These are phyloP conservation scores for Phenganax subtilis DNA, from an alignment of 92 coral and sea anemone genomes.

Conservation along the genomic window DNA sequence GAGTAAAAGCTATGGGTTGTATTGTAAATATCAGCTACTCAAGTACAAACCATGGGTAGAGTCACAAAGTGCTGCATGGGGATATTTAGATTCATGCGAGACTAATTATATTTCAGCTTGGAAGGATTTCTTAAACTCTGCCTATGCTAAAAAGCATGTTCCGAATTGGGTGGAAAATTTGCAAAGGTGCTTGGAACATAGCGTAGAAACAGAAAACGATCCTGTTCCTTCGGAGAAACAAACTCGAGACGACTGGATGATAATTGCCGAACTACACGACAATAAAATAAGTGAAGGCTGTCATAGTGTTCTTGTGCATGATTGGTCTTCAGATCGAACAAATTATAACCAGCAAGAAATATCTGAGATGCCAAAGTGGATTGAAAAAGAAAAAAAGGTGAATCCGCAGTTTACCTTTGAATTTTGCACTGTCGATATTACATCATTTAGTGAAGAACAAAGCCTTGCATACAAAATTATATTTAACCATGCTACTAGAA, in stretches of 20 bases:
- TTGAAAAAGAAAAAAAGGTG: slow-evolving; percentile 40
- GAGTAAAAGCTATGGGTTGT: not conserved
- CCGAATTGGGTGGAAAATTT: slow-evolving; percentile 12
- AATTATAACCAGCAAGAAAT: slow-evolving; percentile 34
- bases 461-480: slow-evolving; percentile 50
- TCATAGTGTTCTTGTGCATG: not conserved
- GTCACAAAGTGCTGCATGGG: slow-evolving; percentile 11
- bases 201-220: not conserved
- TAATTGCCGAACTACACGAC: slow-evolving; percentile 1
- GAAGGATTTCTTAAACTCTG: not conserved
- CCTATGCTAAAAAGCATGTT: slow-evolving; percentile 13
- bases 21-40: slow-evolving; percentile 14
- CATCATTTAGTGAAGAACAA: slow-evolving; percentile 41
- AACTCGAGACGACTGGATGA: slow-evolving; percentile 18
- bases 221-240: not conserved
- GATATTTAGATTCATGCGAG: not conserved
- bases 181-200: not conserved
- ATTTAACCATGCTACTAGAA: not conserved
- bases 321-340: slow-evolving; percentile 9
- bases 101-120: slow-evolving; percentile 7
- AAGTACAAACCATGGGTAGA: slow-evolving; percentile 18
- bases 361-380: slow-evolving; percentile 61
- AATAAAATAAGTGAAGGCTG: not conserved
- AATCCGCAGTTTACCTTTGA: not conserved
- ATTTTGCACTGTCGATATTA: slow-evolving; percentile 1